These are phyloP conservation scores for Harpagifer antarcticus DNA, from an alignment of 2,797 vertebrate species.

Conservation along the genomic window DNA sequence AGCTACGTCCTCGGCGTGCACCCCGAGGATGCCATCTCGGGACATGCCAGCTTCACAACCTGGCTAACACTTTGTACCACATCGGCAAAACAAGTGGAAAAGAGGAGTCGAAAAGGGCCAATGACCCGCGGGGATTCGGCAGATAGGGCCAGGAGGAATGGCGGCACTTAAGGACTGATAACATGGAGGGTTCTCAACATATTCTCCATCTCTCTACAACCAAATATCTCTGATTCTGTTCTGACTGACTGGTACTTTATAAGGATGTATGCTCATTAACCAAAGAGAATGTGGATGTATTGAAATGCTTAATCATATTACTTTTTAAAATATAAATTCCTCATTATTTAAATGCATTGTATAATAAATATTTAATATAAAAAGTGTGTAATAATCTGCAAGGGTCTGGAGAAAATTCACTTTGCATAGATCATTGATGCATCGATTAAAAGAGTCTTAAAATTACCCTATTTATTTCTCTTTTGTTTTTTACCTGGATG, in stretches of 20 bases:
- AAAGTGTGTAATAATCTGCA: background rate
- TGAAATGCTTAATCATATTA: conserved; percentile 30
- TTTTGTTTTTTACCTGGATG: background rate
- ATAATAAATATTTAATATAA: conserved; percentile 73
- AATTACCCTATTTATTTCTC: no score
- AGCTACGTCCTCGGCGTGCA: conserved; percentile 66
- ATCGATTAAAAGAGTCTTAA: background rate
- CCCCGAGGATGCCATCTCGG: conserved; percentile 85
- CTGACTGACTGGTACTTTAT: conserved; percentile 70
- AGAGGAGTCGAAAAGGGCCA: conserved; percentile 79
- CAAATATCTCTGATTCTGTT: conserved; percentile 42
- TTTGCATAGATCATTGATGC: background rate
- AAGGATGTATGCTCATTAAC: conserved; percentile 49
- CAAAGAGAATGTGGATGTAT: conserved; percentile 40
- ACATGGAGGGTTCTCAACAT: conserved; percentile 7
- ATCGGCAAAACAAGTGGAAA: conserved; percentile 80
- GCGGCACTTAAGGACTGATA: conserved; percentile 31
- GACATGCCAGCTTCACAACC: conserved; percentile 88
- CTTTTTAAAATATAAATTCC: conserved; percentile 17
- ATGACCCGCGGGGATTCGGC: conserved; percentile 85
- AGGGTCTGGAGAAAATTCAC: background rate
- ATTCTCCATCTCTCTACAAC: conserved; percentile 40
- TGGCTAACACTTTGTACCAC: conserved; percentile 84
- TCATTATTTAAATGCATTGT: conserved; percentile 72
- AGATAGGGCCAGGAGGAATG: conserved; percentile 64